These are phyloP conservation scores for Ctenodactylus gundi DNA, from an alignment of 2,113 vertebrate species.

Conservation along the genomic window DNA sequence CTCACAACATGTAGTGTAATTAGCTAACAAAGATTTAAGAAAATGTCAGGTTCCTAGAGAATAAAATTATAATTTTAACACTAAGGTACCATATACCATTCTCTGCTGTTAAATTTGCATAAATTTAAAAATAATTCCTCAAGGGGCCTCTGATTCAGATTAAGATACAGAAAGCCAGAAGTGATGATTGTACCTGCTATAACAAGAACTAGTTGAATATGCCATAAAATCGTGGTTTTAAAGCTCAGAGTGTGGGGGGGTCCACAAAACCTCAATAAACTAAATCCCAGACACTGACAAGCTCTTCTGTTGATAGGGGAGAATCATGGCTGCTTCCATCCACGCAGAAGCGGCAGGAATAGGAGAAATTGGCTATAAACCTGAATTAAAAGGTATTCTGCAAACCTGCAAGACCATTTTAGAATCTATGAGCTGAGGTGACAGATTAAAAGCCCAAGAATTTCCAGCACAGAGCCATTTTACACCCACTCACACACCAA, in stretches of 20 bases:
- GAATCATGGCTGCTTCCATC: not conserved
- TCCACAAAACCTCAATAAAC: not conserved
- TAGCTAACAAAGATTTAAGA: slow-evolving; percentile 35
- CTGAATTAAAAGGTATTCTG: not conserved
- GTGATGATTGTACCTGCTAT: not conserved
- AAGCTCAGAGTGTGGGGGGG: not conserved
- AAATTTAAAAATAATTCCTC: slow-evolving; percentile 9
- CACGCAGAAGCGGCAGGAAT: not conserved
- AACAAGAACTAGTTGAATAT: not conserved
- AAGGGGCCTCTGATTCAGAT: not conserved
- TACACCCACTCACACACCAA: not conserved
- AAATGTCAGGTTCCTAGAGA: not conserved
- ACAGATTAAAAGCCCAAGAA: not conserved
- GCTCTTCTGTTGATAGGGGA: not conserved
- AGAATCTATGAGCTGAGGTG: not conserved
- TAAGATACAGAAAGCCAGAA: not conserved
- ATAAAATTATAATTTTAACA: slow-evolving; percentile 47
- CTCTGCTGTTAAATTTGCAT: not conserved
- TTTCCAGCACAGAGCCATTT: not conserved
- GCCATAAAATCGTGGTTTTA: not conserved
- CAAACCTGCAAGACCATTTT: not conserved
- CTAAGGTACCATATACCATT: not conserved
- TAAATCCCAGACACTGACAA: not conserved
- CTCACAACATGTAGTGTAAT: not conserved
- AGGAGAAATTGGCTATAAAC: not conserved